Conservation (phyloP, 1,140 invertebrate species). For the Cephus cinctus region DNA sequence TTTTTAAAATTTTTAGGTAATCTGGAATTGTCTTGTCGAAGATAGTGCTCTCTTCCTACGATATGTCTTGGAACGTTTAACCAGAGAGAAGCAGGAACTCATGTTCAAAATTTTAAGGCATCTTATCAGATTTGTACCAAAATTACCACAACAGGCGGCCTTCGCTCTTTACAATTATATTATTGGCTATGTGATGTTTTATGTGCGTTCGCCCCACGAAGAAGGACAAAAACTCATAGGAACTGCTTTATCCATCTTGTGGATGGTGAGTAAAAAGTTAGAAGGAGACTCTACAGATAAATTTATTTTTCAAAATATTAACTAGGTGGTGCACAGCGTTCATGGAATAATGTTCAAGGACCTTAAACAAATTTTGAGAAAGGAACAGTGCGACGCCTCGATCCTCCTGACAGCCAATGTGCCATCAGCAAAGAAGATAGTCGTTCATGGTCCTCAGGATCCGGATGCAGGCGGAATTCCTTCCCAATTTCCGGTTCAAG, state of each 20-base stretch:
- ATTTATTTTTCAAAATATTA: no score
- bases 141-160: conserved; percentile 94
- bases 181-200: conserved; percentile 99
- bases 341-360: conserved; percentile 99
- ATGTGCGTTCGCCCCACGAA: conserved; percentile 92
- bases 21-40: conserved; percentile 97
- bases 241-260: conserved; percentile 89
- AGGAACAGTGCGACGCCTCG: conserved; percentile 98
- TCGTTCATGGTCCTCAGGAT: conserved; percentile 92
- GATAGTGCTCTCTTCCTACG: conserved; percentile 95
- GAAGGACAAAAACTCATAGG: conserved; percentile 91
- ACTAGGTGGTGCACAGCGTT: conserved; percentile 94
- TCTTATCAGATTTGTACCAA: conserved; percentile 88
- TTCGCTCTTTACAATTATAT: conserved; percentile 99
- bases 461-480: conserved; percentile 92
- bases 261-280: conserved; percentile 77
- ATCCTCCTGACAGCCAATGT: conserved; percentile 98
- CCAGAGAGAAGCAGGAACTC: conserved; percentile 91
- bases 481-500: conserved; percentile 97
- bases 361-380: conserved; percentile 96
- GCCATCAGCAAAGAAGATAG: conserved; percentile 97
- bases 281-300: no score
- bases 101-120: conserved; percentile 94
- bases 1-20: conserved; percentile 66
- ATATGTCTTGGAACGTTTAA: conserved; percentile 94